Base-by-base conservation (phyloP, 2,888 invertebrate genomes). In the Tupiocoris notatus region DNA sequence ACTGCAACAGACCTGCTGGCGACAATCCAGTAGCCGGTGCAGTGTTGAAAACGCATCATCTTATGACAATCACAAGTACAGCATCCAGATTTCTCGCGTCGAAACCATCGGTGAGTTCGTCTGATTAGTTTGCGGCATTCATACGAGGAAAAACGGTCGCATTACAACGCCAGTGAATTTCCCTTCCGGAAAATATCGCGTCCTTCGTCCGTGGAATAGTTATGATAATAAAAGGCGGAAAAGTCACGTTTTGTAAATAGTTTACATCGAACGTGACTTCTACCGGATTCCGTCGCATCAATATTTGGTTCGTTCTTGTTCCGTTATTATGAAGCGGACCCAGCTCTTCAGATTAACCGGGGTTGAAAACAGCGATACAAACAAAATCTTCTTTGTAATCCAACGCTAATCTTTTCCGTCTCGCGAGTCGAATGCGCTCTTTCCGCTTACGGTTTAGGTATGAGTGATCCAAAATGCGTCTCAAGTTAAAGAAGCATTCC, bases 221-320 rank as follows among this genome's bases (percentile, higher is more conserved):
- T 65, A 56, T 57, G 57, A 22, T 20, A 67, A 7, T 56, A 21
- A n/a, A 20, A 39, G 17, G 18, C 17, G 25, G 65, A 39, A 20
- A 56, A 67, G 67, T 67, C 67, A 67, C 67, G 67, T 67, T 67
- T 67, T 67, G 67, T 56, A 67, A 67, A 67, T 67, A 67, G 57
- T 67, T 67, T 25, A 54, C 56, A 12, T 25, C n/a, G 67, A 22
- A 67, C 67, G 67, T 67, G 67, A 56, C 67, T 67, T 65, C 54
- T 39, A 12, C 1, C 24, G 0, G 39, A 65, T 39, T 12, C 65
- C 39, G 23, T 39, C 25, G 20, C 54, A 65, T 65, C 65, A 65
- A 65, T 65, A 65, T 65, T 65, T 65, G 39, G 25, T 18, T 39
- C 39, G 12, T 39, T 39, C 6, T 39, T 12, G 39, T 39, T 39